These are phyloP conservation scores for Zelleria hepariella DNA, from an alignment of 2,888 invertebrate species.

Conservation along the genomic window DNA sequence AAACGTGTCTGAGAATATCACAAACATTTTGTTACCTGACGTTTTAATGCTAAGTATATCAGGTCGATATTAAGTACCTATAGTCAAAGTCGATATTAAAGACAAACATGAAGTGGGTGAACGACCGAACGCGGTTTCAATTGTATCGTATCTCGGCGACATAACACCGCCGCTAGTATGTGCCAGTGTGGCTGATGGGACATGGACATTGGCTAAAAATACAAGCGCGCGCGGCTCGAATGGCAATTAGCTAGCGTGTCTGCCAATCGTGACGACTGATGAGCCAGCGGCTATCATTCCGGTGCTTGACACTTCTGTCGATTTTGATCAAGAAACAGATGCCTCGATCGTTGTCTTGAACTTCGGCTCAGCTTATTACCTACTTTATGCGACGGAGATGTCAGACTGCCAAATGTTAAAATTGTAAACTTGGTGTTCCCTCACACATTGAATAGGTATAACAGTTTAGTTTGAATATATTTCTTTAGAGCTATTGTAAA, in stretches of 20 bases:
- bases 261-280: not conserved
- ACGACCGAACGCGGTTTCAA: not conserved
- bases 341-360: not conserved
- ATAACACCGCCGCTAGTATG: constrained; percentile 2
- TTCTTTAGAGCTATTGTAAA: not conserved
- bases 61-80: constrained; percentile 6
- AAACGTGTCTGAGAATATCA: not conserved
- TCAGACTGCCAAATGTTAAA: no score
- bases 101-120: not conserved
- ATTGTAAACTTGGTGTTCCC: no score
- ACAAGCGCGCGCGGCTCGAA: constrained; percentile 25
- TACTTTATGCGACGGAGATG: no score
- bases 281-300: constrained; percentile 4
- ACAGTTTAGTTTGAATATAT: no score
- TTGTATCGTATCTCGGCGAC: constrained; percentile 6
- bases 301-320: not conserved
- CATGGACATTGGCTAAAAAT: constrained; percentile 34
- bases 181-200: constrained; percentile 14
- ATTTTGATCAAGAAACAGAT: not conserved
- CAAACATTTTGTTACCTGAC: not conserved
- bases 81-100: no score
- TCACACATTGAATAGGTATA: no score
- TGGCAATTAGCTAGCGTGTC: constrained; percentile 17
- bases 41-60: constrained; percentile 16
- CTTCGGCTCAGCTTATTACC: no score